Conservation (phyloP, 2,888 invertebrate species). For the Papilio gigon region DNA sequence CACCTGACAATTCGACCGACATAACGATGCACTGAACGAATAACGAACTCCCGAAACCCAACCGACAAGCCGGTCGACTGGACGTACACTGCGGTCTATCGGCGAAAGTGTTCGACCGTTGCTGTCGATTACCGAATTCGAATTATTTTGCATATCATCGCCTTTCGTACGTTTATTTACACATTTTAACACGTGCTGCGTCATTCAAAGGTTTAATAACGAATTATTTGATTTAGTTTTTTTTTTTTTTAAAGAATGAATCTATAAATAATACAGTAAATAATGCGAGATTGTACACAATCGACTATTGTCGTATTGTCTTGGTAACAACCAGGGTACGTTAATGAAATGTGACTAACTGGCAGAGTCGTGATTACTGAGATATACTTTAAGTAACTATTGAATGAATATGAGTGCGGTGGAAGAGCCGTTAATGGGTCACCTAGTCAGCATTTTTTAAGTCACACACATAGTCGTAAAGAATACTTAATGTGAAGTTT, state of each 20-base stretch:
- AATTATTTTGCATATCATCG: conserved; percentile 37
- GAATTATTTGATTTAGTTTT: background rate
- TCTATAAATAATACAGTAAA: background rate
- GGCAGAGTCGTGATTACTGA: too few species aligned
- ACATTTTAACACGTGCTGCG: conserved; percentile 7
- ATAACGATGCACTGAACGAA: background rate
- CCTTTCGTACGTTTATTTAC: conserved; percentile 38
- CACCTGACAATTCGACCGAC: conserved; percentile 50
- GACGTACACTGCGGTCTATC: conserved; percentile 54
- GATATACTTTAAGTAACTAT: too few species aligned
- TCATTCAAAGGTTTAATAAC: background rate
- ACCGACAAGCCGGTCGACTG: conserved; percentile 51
- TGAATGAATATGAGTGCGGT: too few species aligned
- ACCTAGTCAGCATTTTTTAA: too few species aligned
- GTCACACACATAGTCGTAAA: too few species aligned
- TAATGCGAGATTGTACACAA: background rate
- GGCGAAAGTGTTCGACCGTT: conserved; percentile 53
- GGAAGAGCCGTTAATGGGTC: too few species aligned
- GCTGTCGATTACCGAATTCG: conserved; percentile 40
- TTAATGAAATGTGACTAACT: background rate
- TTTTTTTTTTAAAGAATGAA: background rate
- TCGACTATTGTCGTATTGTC: background rate
- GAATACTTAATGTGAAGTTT: too few species aligned
- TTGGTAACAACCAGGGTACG: background rate
- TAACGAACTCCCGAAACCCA: background rate